phyloP scores from a whole-genome alignment of 1,140 invertebrate species.

The Euschistus heros region DNA sequence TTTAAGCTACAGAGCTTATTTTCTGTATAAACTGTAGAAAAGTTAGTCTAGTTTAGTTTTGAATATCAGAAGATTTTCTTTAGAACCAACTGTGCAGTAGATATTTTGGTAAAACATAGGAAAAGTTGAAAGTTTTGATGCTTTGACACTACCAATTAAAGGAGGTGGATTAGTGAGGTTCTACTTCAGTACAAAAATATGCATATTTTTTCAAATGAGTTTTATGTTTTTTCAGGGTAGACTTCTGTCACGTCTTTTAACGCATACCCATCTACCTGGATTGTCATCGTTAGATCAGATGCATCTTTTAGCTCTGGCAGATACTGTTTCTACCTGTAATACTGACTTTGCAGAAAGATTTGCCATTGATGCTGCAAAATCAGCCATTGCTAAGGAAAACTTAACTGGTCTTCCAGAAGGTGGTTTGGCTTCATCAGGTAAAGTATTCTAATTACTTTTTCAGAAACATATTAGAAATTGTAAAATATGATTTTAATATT shows the following conservation, averaged over 20 bases:
- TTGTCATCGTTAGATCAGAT: slow-evolving; percentile 97
- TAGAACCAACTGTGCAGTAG: no score
- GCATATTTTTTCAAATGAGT: not conserved
- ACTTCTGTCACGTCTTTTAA: slow-evolving; percentile 75
- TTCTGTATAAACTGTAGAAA: no score
- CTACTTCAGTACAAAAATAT: no score
- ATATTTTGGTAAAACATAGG: no score
- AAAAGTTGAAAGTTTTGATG: no score
- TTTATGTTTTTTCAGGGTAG: slow-evolving; percentile 40
- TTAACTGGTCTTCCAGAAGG: slow-evolving; percentile 49
- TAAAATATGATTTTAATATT: not conserved
- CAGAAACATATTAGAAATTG: not conserved
- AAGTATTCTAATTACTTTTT: not conserved
- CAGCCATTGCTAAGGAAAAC: slow-evolving; percentile 56
- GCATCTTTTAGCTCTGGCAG: slow-evolving; percentile 93
- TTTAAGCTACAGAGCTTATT: no score
- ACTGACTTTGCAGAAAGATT: slow-evolving; percentile 76
- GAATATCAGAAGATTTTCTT: no score
- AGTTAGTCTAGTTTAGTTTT: no score
- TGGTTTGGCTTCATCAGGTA: slow-evolving; percentile 44
- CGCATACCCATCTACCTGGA: slow-evolving; percentile 92
- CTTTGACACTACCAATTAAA: no score
- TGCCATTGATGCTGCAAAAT: slow-evolving; percentile 64
- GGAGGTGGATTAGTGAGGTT: no score
- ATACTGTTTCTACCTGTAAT: slow-evolving; percentile 91